Evolutionary conservation across 2,113 vertebrate genomes (phyloP), one percentile per base, ranked within the genome.

Genomic region (Microcebus tavaratra): DNA sequence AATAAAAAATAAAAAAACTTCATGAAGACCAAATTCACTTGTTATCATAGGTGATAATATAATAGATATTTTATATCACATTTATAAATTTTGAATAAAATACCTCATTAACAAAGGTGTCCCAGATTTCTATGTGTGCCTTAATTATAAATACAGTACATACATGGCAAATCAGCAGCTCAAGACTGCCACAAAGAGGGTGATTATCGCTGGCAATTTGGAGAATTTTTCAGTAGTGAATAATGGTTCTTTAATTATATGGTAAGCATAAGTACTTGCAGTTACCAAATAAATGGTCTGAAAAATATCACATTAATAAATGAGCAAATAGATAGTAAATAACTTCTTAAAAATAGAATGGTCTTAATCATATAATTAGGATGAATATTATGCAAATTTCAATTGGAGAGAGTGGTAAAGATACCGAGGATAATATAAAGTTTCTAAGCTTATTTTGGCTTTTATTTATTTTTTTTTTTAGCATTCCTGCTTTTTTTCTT

Each of bases 231-330:
- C 57, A 48, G 39, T 61, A 70, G 18, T 50, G 20, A 82, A 78
- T 85, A 81, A 85, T 65, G 4, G 6, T 45, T 88, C 15, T 88
- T 76, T 75, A 34, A 88, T 86, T 85, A 75, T 70, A 25, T 70
- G 10, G 25, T 55, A 95, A 81, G 17, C 31, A 91, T 48, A 91
- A 85, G 75, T 88, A 90, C 57, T 59, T 67, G 23, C 11, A 88
- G 18, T 95, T 83, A n/a, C 10, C 23, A 91, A 91, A 76, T 61
- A 94, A 90, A 72, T 90, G 21, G 23, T 78, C 42, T 85, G 31
- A 67, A 65, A 94, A 79, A 81, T 88, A 81, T 36, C 8, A 92
- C 73, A 70, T 85, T 88, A 55, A 84, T 68, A 88, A 63, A 31
- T 72, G 13, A 63, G 5, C 36, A 83, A 48, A 63, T 27, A 63